Percentiles rank a stretch among this genome's conserved stretches.
Evolutionary conservation across 2,113 vertebrate genomes (phyloP).

Genomic region (Corythoichthys intestinalis): DNA sequence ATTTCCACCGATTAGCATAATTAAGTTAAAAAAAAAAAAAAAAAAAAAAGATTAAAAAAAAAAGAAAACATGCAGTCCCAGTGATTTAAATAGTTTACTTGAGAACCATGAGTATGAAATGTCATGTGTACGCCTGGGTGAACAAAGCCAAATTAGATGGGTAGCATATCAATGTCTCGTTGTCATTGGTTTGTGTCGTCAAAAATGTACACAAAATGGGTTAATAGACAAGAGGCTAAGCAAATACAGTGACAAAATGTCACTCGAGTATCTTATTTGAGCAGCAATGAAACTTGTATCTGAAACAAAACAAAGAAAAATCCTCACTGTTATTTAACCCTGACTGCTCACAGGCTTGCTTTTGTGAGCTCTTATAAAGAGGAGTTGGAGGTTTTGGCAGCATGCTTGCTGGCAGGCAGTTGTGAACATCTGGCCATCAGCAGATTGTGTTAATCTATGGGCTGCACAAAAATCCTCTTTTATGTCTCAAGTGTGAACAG

Average conservation of each 20-base stretch:
- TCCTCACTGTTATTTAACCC: constrained; percentile 25
- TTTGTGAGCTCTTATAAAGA: constrained; percentile 37
- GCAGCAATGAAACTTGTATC: background rate
- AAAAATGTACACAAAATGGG: background rate
- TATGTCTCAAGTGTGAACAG: constrained; percentile 47
- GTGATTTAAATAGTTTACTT: constrained; percentile 22
- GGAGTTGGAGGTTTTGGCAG: constrained; percentile 39
- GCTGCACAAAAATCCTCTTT: constrained; percentile 50
- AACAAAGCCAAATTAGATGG: constrained; percentile 45
- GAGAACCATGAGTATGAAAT: constrained; percentile 36
- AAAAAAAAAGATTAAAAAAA: too few species aligned
- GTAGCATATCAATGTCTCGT: constrained; percentile 49
- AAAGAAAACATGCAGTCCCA: background rate
- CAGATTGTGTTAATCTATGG: constrained; percentile 62
- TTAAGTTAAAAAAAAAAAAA: background rate
- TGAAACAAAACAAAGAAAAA: background rate
- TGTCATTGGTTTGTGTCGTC: constrained; percentile 22
- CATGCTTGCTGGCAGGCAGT: constrained; percentile 43
- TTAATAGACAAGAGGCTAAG: background rate
- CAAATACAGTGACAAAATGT: constrained; percentile 2
- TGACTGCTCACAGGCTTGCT: constrained; percentile 20
- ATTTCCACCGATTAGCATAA: constrained; percentile 1
- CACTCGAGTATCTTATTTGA: background rate
- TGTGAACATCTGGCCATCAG: constrained; percentile 70
- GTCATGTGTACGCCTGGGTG: constrained; percentile 41